Evolutionary conservation across 1,140 invertebrate species (phyloP), one percentile per base, ranked within the genome.

Genomic region (silkworm (Bombyx mori)): DNA sequence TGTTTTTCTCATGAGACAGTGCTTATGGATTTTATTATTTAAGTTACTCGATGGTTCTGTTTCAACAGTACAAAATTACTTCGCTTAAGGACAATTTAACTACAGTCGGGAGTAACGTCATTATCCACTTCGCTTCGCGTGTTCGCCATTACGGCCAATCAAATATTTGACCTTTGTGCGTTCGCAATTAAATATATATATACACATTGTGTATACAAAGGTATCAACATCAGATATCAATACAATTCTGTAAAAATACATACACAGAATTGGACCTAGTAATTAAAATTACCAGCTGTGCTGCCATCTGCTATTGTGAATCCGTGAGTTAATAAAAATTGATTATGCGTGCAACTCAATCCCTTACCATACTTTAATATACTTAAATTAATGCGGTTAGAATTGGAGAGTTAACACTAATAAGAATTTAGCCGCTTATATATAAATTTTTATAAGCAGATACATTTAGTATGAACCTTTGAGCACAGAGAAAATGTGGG

Each of bases 81-180:
- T n/a, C 48, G 48, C 26, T 35, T 35, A 35, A 35, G 26, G 26
- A 35, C 26, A 35, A 35, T 3, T 35, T 35, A 35, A 35, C 26
- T 35, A 35, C 26, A 35, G 62, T 60, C 58, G 64, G 66, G 62
- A 70, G 63, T 56, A 65, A 70, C 60, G 73, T 74, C 78, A 79
- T 82, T 74, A 82, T 81, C 68, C 76, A 84, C 77, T 84, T 82
- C 82, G 68, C 76, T 79, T 73, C 57, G 70, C 68, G 51, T 68
- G 71, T 35, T 70, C 71, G 78, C 71, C 75, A 77, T 78, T 71
- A 72, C 73, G 67, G 63, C 65, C 75, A 79, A 85, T 81, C 79
- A 81, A 77, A 71, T 77, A 65, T 75, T 82, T 81, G 81, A 82
- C 79, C 78, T 75, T 69, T 76, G 74, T n/a, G 22, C 53, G 45